A percentile compares a stretch with the other conserved stretches of the same genome.
These are phyloP conservation scores for Cliona cf. orientalis DNA, from an alignment of 37 sponge, comb jelly and placozoan genomes.

Conservation along the genomic window DNA sequence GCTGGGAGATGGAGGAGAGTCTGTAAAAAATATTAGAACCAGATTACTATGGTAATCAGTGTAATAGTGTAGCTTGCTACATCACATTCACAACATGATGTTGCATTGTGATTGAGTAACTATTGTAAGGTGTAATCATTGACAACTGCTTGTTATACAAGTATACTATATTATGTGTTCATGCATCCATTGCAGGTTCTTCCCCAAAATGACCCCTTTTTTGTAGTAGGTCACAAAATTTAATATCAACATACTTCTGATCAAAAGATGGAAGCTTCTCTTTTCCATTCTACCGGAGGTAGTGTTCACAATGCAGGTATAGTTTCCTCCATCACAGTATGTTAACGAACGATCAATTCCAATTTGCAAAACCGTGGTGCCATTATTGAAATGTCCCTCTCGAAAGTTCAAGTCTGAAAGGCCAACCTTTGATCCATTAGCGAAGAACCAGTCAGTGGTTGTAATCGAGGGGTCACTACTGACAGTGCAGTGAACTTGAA, in stretches of 20 bases:
- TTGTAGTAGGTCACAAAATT: too few relatives aligned
- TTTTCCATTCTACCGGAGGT: background rate
- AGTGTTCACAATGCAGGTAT: constrained; percentile 18
- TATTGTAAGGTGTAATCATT: too few relatives aligned
- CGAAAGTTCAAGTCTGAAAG: constrained; percentile 8
- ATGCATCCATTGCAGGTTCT: too few relatives aligned
- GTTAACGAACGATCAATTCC: background rate
- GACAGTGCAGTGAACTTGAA: constrained; percentile 26
- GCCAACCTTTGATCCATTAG: constrained; percentile 31
- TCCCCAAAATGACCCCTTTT: too few relatives aligned
- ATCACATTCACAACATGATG: too few relatives aligned
- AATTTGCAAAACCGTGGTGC: constrained; percentile 35
- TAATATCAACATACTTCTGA: constrained; percentile 34
- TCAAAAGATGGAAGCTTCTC: constrained; percentile 13
- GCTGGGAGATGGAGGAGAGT: constrained; percentile 9
- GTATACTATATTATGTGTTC: too few relatives aligned
- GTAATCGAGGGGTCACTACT: background rate
- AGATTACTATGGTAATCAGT: background rate
- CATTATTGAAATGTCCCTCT: constrained; percentile 35
- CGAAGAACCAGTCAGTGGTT: constrained; percentile 18
- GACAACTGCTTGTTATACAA: too few relatives aligned
- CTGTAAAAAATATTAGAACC: too few relatives aligned
- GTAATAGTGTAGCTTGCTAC: too few relatives aligned
- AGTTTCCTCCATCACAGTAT: constrained; percentile 19
- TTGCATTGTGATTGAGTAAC: too few relatives aligned